Evolutionary conservation across 2,888 invertebrate species (phyloP).

Genomic region (Gisinianus flammeolus): DNA sequence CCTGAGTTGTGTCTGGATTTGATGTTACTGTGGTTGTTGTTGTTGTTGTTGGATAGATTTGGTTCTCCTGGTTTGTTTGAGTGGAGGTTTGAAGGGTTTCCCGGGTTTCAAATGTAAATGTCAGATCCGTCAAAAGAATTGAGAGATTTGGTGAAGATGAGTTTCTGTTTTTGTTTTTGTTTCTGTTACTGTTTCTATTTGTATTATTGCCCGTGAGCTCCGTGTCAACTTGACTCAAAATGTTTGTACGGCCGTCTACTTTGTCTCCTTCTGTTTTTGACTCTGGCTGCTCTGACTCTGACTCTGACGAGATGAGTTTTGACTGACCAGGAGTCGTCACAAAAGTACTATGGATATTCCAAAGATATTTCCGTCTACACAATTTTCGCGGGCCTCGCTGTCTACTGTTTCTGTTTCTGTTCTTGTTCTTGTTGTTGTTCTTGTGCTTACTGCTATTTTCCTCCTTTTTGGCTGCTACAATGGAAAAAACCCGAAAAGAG

Average conservation of each 20-base stretch:
- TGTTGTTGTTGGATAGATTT: neutral
- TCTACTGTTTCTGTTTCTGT: neutral
- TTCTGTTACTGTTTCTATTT: neutral
- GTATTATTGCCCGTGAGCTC: neutral
- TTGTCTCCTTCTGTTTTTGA: neutral
- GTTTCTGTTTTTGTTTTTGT: neutral
- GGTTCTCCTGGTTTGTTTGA: neutral
- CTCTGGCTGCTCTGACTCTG: neutral
- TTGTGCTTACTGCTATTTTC: neutral
- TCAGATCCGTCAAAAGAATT: neutral
- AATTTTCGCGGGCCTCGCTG: neutral
- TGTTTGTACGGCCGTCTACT: no score
- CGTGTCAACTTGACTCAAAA: neutral
- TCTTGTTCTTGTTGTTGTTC: neutral
- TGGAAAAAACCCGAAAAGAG: no score
- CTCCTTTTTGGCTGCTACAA: no score
- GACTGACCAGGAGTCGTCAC: neutral
- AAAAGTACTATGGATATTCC: neutral
- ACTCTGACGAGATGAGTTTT: neutral
- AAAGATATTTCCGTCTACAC: neutral
- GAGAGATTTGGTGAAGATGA: neutral
- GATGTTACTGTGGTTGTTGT: no score
- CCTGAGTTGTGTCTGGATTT: no score
- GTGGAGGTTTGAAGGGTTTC: no score
- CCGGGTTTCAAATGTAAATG: constrained; percentile 3